Evolutionary conservation across 2,113 vertebrate species (phyloP).

Genomic region (Burhinus oedicnemus): DNA sequence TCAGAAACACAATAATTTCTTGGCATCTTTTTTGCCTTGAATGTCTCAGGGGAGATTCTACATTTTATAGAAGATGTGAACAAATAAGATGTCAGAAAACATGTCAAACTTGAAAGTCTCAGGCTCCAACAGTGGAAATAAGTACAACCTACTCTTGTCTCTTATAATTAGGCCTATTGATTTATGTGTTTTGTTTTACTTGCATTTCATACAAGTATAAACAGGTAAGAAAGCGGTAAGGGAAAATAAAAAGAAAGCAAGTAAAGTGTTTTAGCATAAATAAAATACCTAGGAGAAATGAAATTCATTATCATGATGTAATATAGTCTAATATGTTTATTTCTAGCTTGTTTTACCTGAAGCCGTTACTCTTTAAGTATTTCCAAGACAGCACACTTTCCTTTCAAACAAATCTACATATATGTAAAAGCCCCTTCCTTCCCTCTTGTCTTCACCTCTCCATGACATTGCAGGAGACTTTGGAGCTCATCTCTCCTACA

Average conservation of each 20-base stretch:
- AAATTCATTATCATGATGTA: neutral
- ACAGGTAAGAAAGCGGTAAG: neutral
- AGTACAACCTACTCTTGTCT: neutral
- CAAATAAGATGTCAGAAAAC: constrained; percentile 39
- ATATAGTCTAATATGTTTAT: neutral
- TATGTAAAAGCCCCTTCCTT: neutral
- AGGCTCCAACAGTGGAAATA: neutral
- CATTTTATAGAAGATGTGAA: neutral
- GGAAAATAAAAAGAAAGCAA: neutral
- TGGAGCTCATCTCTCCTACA: neutral
- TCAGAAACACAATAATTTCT: neutral
- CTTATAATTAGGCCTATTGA: constrained; percentile 26
- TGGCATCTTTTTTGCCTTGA: neutral
- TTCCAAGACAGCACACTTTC: neutral
- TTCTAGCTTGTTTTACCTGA: neutral
- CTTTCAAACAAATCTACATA: neutral
- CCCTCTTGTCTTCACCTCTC: neutral
- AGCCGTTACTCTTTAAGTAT: neutral
- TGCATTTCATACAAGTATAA: neutral
- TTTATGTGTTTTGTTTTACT: constrained; percentile 18
- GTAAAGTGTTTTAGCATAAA: neutral
- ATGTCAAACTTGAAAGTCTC: constrained; percentile 24
- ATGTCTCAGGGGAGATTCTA: neutral
- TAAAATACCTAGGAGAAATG: neutral
- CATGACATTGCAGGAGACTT: neutral